phyloP scores from a whole-genome alignment of 2,113 vertebrate species.

The Mus spicilegus region DNA sequence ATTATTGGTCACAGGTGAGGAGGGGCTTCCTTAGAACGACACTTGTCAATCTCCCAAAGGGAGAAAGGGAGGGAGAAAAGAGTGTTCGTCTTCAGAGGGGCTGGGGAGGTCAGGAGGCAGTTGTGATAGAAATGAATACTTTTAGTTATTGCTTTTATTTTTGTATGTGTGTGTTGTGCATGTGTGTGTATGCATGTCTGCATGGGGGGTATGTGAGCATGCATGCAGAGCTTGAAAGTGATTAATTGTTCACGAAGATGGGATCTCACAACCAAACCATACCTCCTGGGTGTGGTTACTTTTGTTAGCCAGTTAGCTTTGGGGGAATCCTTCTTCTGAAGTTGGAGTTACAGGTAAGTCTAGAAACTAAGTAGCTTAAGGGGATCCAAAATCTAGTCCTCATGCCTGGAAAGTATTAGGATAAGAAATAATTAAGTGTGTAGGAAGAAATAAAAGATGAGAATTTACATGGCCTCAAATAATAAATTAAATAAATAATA shows the following conservation, averaged over 20 bases:
- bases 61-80: not conserved
- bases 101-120: not conserved
- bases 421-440: not conserved
- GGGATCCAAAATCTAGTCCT: not conserved
- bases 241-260: not conserved
- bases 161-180: not conserved
- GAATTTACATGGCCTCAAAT: not conserved
- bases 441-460: not conserved
- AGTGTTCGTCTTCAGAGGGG: not conserved
- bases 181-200: not conserved
- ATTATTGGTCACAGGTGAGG: conserved; percentile 31
- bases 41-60: not conserved
- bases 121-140: not conserved
- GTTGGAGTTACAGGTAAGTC: not conserved
- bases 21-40: not conserved
- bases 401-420: not conserved
- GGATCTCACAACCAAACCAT: not conserved
- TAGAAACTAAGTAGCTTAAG: too few relatives aligned
- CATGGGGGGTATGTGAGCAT: not conserved
- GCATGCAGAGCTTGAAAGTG: not conserved
- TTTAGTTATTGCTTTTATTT: not conserved
- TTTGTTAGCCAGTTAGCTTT: not conserved
- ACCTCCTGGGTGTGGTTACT: not conserved
- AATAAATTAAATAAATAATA: too few relatives aligned
- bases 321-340: not conserved